Evolutionary conservation across 2,113 vertebrate genomes (phyloP).

Genomic region (Prolemur simus): DNA sequence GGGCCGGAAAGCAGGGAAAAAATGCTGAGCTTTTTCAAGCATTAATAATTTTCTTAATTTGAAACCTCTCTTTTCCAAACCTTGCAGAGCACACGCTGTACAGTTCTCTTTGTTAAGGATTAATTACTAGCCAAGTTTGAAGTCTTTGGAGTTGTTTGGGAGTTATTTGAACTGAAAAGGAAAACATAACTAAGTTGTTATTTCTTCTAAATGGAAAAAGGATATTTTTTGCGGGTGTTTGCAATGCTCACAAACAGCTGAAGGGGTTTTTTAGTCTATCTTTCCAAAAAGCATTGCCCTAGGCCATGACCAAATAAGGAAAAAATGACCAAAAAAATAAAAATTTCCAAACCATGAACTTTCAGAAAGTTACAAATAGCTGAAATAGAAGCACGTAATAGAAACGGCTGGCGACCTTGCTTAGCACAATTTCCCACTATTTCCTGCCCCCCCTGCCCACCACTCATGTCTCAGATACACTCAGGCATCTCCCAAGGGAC

Average conservation of each 20-base stretch:
- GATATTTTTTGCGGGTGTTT: conserved; percentile 73
- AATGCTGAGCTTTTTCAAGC: conserved; percentile 14
- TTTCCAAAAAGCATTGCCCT: conserved; percentile 73
- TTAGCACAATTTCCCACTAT: not conserved
- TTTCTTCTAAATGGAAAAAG: conserved; percentile 77
- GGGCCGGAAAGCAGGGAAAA: not conserved
- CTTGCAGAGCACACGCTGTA: conserved; percentile 71
- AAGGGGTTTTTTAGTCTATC: conserved; percentile 69
- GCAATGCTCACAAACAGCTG: conserved; percentile 71
- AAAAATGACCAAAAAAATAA: conserved; percentile 67
- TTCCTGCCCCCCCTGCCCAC: not conserved
- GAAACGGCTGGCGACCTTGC: not conserved
- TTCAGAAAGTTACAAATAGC: conserved; percentile 69
- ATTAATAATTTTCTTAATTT: conserved; percentile 46
- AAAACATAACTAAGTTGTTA: conserved; percentile 76
- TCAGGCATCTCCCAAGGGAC: conserved; percentile 3
- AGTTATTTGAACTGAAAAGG: conserved; percentile 75
- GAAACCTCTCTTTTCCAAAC: conserved; percentile 52
- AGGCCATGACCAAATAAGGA: conserved; percentile 75
- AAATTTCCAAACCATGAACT: conserved; percentile 71
- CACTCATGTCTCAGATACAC: not conserved
- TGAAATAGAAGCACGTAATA: not conserved
- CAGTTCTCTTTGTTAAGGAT: conserved; percentile 70
- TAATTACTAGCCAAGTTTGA: conserved; percentile 78
- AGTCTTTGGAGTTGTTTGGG: conserved; percentile 74